Evolutionary conservation across 2,888 invertebrate species (phyloP).

Genomic region (Junonia oenone): DNA sequence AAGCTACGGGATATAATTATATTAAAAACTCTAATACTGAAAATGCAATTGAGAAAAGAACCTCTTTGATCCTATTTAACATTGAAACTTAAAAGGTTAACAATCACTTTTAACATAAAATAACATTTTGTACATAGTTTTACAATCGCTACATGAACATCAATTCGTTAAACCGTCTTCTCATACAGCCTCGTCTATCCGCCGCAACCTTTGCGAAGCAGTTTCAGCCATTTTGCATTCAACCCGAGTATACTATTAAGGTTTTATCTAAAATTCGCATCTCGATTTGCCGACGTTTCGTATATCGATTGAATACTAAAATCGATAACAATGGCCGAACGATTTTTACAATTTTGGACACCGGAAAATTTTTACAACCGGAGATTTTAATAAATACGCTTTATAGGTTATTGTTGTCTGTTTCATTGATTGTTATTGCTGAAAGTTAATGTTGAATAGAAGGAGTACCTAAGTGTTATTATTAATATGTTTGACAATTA

Average conservation of each 20-base stretch:
- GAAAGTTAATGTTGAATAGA: background rate
- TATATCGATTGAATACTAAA: constrained; percentile 40
- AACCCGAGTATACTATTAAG: constrained; percentile 33
- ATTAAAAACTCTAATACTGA: no score
- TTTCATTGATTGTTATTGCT: constrained; percentile 7
- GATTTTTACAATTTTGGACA: constrained; percentile 35
- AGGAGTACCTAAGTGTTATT: background rate
- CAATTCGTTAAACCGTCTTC: constrained; percentile 9
- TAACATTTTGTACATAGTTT: background rate
- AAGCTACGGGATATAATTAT: no score
- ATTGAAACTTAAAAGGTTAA: no score
- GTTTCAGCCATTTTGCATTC: constrained; percentile 32
- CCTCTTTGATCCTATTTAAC: no score
- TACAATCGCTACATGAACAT: background rate
- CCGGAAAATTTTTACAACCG: constrained; percentile 38
- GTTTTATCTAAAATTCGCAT: constrained; percentile 35
- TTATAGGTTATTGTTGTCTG: constrained; percentile 33
- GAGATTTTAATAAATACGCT: constrained; percentile 26
- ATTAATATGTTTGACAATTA: background rate
- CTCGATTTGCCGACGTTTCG: constrained; percentile 37
- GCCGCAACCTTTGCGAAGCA: constrained; percentile 31
- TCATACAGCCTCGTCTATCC: constrained; percentile 28
- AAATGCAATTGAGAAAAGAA: no score
- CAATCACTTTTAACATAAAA: no score
- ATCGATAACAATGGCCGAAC: constrained; percentile 35